These are phyloP conservation scores for Matsumurasca onukii DNA, from an alignment of 1,140 invertebrate species.

Conservation along the genomic window DNA sequence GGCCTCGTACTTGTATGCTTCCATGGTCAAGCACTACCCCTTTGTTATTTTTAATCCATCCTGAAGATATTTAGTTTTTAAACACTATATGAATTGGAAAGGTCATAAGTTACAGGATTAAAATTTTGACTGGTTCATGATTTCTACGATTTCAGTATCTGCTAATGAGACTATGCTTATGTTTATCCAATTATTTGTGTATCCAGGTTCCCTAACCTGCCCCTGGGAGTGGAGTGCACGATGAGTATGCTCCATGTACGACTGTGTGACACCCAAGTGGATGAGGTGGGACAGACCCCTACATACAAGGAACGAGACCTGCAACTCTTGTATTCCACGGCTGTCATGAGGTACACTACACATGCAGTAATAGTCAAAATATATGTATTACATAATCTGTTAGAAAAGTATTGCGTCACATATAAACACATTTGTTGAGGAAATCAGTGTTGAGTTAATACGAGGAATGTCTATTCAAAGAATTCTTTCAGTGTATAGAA, in stretches of 20 bases:
- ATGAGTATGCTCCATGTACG: slow-evolving; percentile 61
- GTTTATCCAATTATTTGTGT: not conserved
- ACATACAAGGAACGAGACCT: slow-evolving; percentile 52
- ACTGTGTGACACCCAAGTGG: slow-evolving; percentile 48
- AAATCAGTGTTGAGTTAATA: not conserved
- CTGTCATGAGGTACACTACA: slow-evolving; percentile 54
- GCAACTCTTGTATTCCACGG: slow-evolving; percentile 58
- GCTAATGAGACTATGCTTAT: not conserved
- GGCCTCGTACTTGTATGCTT: not conserved
- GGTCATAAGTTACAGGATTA: too few relatives aligned
- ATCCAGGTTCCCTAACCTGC: slow-evolving; percentile 58
- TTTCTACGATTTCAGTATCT: too few relatives aligned
- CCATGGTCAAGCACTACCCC: not conserved
- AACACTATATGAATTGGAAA: too few relatives aligned
- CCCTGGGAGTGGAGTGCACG: slow-evolving; percentile 66
- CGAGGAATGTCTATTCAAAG: not conserved
- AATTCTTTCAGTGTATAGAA: too few relatives aligned
- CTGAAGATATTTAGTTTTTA: not conserved
- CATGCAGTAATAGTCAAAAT: not conserved
- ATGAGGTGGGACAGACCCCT: slow-evolving; percentile 44
- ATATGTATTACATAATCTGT: not conserved
- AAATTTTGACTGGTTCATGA: too few relatives aligned
- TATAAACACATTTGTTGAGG: not conserved
- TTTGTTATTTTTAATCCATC: not conserved
- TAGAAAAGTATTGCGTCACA: not conserved